Percentiles rank a stretch among this genome's conserved stretches.
These are phyloP conservation scores for Aradophagus sp. DNA, from an alignment of 1,140 invertebrate genomes.

Conservation along the genomic window DNA sequence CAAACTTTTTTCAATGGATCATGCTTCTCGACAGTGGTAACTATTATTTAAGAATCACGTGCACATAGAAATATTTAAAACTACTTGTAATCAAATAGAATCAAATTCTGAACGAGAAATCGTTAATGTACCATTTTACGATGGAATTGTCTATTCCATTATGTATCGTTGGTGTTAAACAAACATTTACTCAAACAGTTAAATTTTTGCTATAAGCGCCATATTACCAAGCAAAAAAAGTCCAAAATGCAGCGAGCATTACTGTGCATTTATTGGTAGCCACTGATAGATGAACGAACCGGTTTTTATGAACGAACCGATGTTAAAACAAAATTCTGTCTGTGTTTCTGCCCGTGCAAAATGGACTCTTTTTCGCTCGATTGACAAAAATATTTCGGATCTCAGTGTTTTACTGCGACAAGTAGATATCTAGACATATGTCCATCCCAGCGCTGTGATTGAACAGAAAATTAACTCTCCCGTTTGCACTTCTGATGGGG, in stretches of 20 bases:
- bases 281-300: not conserved
- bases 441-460: conserved; percentile 42
- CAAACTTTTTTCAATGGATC: no score
- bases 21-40: no score
- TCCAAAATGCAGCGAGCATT: conserved; percentile 9
- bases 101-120: no score
- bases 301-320: conserved; percentile 1
- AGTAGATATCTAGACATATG: conserved; percentile 33
- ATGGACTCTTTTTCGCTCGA: no score
- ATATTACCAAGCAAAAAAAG: conserved; percentile 62
- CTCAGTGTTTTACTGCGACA: conserved; percentile 34
- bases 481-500: conserved; percentile 23
- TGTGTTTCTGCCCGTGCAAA: no score
- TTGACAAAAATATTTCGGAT: conserved; percentile 24
- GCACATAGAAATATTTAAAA: no score
- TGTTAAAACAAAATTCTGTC: not conserved
- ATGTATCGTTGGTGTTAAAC: no score
- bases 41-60: no score
- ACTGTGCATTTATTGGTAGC: conserved; percentile 1
- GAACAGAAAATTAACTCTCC: conserved; percentile 14
- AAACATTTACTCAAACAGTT: conserved; percentile 2
- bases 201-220: conserved; percentile 48
- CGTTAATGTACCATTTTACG: no score
- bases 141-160: no score
- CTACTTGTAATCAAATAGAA: no score